phyloP scores from a whole-genome alignment of 2,888 invertebrate species.

The Lepidochrysops patricia region DNA sequence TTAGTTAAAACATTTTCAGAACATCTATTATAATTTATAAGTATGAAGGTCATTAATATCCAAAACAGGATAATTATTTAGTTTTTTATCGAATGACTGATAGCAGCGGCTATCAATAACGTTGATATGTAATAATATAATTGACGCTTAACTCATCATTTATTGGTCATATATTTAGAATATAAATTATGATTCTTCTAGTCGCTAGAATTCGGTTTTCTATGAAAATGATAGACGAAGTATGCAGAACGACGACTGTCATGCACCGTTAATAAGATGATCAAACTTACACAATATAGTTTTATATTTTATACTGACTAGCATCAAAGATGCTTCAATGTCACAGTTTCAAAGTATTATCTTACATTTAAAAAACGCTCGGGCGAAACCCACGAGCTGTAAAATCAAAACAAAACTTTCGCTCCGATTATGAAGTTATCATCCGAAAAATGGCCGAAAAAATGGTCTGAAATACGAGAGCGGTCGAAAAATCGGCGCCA shows the following conservation, averaged over 20 bases:
- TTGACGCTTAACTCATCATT: background rate
- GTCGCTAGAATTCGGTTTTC: too few relatives aligned
- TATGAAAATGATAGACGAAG: too few relatives aligned
- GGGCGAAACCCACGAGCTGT: conserved; percentile 25
- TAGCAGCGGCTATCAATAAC: background rate
- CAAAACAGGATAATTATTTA: background rate
- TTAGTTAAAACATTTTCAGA: background rate
- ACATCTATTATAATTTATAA: background rate
- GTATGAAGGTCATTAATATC: background rate
- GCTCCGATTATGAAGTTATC: conserved; percentile 51
- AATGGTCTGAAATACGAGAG: conserved; percentile 58
- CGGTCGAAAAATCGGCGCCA: conserved; percentile 43
- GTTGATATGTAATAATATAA: too few relatives aligned
- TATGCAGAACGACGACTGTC: too few relatives aligned
- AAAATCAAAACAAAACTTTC: conserved; percentile 33
- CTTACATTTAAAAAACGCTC: conserved; percentile 9
- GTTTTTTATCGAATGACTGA: background rate
- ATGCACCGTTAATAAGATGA: too few relatives aligned
- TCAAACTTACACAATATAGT: too few relatives aligned
- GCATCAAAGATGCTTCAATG: background rate
- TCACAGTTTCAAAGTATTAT: background rate
- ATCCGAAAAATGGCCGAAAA: conserved; percentile 31
- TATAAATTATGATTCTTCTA: too few relatives aligned
- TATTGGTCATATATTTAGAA: background rate
- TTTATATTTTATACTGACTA: background rate